Evolutionary conservation across 1,140 invertebrate species (phyloP).

Genomic region (Eumaeus atala): DNA sequence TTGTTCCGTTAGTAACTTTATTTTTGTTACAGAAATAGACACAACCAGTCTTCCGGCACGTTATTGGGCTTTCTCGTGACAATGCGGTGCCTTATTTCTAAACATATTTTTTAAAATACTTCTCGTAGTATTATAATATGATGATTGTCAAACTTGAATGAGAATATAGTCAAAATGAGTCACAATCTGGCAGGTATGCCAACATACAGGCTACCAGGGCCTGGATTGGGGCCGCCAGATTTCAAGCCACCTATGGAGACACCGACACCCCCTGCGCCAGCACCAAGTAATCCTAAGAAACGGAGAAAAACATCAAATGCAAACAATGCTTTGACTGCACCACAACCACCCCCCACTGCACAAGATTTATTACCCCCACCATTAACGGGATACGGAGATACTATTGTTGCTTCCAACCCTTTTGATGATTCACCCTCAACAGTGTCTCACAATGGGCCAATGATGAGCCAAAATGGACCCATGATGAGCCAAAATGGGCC

Average conservation of each 20-base stretch:
- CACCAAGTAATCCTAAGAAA: slow-evolving; percentile 80
- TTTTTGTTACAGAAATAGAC: slow-evolving; percentile 70
- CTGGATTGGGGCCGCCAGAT: slow-evolving; percentile 77
- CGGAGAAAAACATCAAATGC: slow-evolving; percentile 79
- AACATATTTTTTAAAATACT: slow-evolving; percentile 44
- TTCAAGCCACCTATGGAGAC: slow-evolving; percentile 78
- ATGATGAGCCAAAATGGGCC: slow-evolving; percentile 75
- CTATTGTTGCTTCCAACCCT: slow-evolving; percentile 94
- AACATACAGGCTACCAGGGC: slow-evolving; percentile 80
- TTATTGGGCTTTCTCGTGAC: slow-evolving; percentile 60
- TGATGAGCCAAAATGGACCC: slow-evolving; percentile 77
- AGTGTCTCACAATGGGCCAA: slow-evolving; percentile 76
- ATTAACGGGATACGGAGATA: slow-evolving; percentile 91
- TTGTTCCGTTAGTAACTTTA: slow-evolving; percentile 20
- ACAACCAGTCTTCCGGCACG: slow-evolving; percentile 61
- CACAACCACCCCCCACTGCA: slow-evolving; percentile 76
- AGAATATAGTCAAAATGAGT: slow-evolving; percentile 75
- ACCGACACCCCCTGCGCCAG: slow-evolving; percentile 73
- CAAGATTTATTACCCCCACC: slow-evolving; percentile 88
- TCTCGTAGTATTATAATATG: slow-evolving; percentile 36
- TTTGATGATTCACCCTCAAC: slow-evolving; percentile 92
- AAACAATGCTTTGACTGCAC: slow-evolving; percentile 73
- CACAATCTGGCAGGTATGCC: slow-evolving; percentile 80
- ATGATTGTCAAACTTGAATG: slow-evolving; percentile 57
- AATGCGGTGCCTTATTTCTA: slow-evolving; percentile 61